Percentiles rank a stretch among this genome's conserved stretches.
These are phyloP conservation scores for Vipera latastei DNA, from an alignment of 2,797 vertebrate genomes.

Conservation along the genomic window DNA sequence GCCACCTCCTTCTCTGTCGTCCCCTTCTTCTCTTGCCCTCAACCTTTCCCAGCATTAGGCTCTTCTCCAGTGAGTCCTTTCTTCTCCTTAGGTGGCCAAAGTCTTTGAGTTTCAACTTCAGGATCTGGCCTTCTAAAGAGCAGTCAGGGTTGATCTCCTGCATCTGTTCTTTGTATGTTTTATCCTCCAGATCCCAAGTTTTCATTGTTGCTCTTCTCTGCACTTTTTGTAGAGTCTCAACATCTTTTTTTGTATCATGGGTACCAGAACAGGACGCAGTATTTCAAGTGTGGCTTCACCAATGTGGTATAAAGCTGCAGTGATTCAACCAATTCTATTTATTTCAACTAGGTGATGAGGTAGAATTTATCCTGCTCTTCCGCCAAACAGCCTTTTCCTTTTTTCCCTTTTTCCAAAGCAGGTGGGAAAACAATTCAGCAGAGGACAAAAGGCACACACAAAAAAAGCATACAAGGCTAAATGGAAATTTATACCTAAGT, in stretches of 20 bases:
- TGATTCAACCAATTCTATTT: neutral
- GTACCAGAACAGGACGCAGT: neutral
- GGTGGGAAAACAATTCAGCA: fast-evolving
- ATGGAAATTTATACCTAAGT: neutral
- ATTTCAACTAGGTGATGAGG: neutral
- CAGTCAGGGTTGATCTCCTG: no score
- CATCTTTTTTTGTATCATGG: neutral
- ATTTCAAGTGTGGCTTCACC: neutral
- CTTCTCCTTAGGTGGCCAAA: no score
- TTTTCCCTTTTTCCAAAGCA: neutral
- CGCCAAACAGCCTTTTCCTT: neutral
- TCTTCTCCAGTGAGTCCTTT: no score
- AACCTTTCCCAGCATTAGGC: no score
- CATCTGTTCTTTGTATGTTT: neutral
- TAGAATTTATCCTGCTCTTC: neutral
- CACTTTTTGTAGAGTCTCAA: neutral
- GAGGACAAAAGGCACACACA: neutral
- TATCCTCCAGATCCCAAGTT: neutral
- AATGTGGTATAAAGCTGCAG: neutral
- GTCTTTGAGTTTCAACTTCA: no score
- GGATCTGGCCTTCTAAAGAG: no score
- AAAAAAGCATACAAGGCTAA: neutral
- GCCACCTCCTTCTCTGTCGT: no score
- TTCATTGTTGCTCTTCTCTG: neutral
- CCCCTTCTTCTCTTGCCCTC: no score